Conservation (phyloP, 2,888 invertebrate species). For the Halictus ligatus region DNA sequence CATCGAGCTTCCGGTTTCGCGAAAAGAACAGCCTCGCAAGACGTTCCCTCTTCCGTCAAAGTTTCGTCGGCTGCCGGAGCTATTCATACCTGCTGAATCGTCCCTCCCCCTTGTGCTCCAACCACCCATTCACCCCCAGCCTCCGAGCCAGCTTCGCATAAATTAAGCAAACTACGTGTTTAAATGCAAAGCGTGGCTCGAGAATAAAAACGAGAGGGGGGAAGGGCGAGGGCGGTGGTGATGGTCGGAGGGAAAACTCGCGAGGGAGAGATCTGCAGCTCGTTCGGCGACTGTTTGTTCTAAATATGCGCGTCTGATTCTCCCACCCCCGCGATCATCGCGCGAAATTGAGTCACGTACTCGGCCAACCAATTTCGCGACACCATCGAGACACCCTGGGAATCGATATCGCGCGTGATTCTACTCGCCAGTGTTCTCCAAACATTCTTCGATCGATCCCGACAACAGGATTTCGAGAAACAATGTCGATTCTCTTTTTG, state of each 20-base stretch:
- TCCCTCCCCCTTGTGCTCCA: slow-evolving; percentile 11
- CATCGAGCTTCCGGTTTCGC: slow-evolving; percentile 40
- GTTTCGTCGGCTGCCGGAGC: slow-evolving; percentile 57
- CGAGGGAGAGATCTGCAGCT: slow-evolving; percentile 1
- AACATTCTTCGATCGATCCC: background rate
- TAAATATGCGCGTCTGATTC: slow-evolving; percentile 51
- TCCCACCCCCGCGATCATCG: slow-evolving; percentile 40
- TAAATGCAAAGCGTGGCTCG: slow-evolving; percentile 73
- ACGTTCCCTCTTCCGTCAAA: slow-evolving; percentile 42
- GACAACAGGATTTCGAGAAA: background rate
- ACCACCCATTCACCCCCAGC: slow-evolving; percentile 33
- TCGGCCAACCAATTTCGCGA: slow-evolving; percentile 46
- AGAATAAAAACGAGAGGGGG: slow-evolving; percentile 49
- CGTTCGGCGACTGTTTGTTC: slow-evolving; percentile 47
- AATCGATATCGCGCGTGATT: slow-evolving; percentile 37
- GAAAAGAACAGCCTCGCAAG: slow-evolving; percentile 18
- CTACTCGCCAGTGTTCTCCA: background rate
- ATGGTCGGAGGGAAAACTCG: background rate
- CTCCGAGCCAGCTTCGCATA: slow-evolving; percentile 52
- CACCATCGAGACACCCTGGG: background rate
- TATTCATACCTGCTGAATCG: slow-evolving; percentile 63
- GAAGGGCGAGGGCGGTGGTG: background rate
- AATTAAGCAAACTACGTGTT: slow-evolving; percentile 72
- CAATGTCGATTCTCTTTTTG: background rate
- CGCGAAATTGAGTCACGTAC: slow-evolving; percentile 71